These are phyloP conservation scores for Leptocoma aspasia DNA, from an alignment of 2,113 vertebrate species.

Conservation along the genomic window DNA sequence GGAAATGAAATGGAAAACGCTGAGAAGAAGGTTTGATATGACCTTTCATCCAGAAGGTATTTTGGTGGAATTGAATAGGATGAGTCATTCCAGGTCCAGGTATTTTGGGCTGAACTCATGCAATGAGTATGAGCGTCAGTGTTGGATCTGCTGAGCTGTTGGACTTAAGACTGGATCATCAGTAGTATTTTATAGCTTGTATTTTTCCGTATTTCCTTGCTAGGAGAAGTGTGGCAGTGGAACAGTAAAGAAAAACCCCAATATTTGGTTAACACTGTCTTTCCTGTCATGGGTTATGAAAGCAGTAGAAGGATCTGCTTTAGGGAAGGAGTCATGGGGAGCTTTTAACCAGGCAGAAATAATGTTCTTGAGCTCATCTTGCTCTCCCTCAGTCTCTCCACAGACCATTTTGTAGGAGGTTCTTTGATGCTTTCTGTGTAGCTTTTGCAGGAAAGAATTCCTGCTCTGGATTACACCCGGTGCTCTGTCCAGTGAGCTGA, in stretches of 20 bases:
- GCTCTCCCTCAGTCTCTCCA: background rate
- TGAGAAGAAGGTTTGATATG: background rate
- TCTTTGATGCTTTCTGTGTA: background rate
- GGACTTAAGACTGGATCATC: background rate
- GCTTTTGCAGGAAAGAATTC: background rate
- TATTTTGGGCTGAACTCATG: background rate
- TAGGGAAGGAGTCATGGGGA: background rate
- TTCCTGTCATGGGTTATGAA: background rate
- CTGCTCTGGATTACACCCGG: background rate
- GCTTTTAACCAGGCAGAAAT: background rate
- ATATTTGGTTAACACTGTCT: background rate
- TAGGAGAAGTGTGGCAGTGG: background rate
- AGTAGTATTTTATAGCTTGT: background rate
- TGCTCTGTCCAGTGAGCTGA: background rate
- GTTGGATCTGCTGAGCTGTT: background rate
- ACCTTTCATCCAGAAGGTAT: background rate
- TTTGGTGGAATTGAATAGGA: background rate
- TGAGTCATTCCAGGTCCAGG: background rate
- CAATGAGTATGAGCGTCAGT: fast-evolving
- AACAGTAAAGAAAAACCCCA: background rate
- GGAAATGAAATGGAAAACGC: fast-evolving
- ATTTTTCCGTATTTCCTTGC: background rate
- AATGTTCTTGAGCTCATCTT: background rate
- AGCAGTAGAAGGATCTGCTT: background rate
- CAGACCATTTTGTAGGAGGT: background rate